phyloP scores from a whole-genome alignment of 2,888 invertebrate genomes.

The Torymus auratus region DNA sequence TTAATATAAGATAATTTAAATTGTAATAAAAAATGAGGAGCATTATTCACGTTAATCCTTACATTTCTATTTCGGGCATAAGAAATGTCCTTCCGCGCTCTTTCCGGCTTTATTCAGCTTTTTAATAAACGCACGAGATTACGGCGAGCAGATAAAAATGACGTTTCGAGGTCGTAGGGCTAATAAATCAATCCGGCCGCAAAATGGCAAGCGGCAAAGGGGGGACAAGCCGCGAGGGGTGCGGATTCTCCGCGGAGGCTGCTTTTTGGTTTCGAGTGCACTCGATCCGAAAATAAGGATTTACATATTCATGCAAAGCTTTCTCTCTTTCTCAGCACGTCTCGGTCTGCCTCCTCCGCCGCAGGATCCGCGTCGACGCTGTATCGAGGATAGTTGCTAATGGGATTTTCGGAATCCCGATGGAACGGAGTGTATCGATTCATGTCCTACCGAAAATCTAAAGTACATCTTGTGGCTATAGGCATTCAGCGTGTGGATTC shows the following conservation, averaged over 20 bases:
- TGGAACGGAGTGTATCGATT: conserved; percentile 61
- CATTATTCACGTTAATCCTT: background rate
- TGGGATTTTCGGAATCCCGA: conserved; percentile 71
- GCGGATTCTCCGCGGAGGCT: conserved; percentile 62
- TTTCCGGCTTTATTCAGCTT: background rate
- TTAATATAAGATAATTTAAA: too few relatives aligned
- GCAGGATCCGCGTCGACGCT: conserved; percentile 64
- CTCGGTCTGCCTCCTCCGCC: conserved; percentile 53
- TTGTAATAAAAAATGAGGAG: too few relatives aligned
- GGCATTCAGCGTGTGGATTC: background rate
- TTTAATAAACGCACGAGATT: conserved; percentile 36
- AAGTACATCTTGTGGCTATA: background rate
- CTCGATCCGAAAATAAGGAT: conserved; percentile 76
- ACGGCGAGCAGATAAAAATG: conserved; percentile 4
- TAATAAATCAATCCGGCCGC: conserved; percentile 74
- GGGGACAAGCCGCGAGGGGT: conserved; percentile 32
- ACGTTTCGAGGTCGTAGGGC: conserved; percentile 59
- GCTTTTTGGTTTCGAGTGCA: conserved; percentile 76
- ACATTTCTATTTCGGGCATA: background rate
- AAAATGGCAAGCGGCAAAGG: conserved; percentile 61
- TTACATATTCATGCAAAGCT: conserved; percentile 75
- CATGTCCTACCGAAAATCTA: conserved; percentile 56
- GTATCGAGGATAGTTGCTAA: conserved; percentile 73
- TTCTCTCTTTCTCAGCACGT: background rate
- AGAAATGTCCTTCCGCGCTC: background rate